Percentiles rank a stretch among this genome's conserved stretches.
These are phyloP conservation scores for Emesis furor DNA, from an alignment of 2,888 invertebrate genomes.

Conservation along the genomic window DNA sequence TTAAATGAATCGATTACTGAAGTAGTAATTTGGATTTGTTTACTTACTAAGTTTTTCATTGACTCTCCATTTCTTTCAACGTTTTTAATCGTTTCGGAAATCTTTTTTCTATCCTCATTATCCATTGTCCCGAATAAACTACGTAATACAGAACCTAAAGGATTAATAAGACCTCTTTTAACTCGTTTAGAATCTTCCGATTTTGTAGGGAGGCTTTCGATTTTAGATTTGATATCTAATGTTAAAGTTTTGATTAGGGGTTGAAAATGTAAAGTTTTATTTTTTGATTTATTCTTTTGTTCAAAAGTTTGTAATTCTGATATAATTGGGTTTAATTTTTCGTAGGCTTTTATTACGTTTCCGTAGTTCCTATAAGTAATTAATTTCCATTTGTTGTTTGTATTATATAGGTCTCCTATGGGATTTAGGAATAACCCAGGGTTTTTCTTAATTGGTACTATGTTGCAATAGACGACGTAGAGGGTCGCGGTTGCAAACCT, in stretches of 20 bases:
- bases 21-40: background rate
- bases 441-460: background rate
- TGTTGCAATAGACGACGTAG: slow-evolving; percentile 2
- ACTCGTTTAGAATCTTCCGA: too few relatives aligned
- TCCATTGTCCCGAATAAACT: too few relatives aligned
- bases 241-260: background rate
- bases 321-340: background rate
- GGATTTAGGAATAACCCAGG: slow-evolving; percentile 18
- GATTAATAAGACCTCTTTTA: too few relatives aligned
- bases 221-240: background rate
- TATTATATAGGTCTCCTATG: slow-evolving; percentile 5
- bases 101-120: too few relatives aligned
- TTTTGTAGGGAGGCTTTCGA: background rate
- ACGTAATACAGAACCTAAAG: too few relatives aligned
- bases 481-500: slow-evolving; percentile 6
- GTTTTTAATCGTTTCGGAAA: too few relatives aligned
- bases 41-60: too few relatives aligned
- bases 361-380: slow-evolving; percentile 16
- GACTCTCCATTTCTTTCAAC: too few relatives aligned
- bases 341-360: background rate
- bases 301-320: too few relatives aligned
- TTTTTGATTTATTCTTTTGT: too few relatives aligned
- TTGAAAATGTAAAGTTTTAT: background rate
- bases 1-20: background rate
- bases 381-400: slow-evolving; percentile 6